These are phyloP conservation scores for Sitta carolinensis DNA, from an alignment of 2,797 vertebrate species.

Conservation along the genomic window DNA sequence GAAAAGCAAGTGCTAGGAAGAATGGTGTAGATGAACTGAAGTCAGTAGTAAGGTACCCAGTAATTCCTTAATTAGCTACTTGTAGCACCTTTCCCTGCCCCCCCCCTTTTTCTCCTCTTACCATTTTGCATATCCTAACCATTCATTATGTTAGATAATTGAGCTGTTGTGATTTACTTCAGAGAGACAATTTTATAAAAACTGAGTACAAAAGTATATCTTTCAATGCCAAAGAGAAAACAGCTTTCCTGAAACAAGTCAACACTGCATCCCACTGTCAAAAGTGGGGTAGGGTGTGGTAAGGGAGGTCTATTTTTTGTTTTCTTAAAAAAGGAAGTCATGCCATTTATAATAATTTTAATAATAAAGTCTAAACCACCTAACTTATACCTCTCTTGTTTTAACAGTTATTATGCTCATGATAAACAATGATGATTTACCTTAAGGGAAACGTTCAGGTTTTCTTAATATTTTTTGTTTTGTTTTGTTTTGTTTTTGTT, in stretches of 20 bases:
- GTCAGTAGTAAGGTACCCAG: background rate
- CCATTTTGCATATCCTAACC: background rate
- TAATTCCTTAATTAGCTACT: background rate
- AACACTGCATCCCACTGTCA: background rate
- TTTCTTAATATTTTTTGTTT: conserved; percentile 6
- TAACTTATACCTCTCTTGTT: background rate
- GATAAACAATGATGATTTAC: background rate
- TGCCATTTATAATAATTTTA: background rate
- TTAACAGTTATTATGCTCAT: background rate
- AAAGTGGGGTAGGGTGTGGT: background rate
- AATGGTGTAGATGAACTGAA: background rate
- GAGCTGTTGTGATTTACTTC: background rate
- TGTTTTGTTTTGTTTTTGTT: background rate
- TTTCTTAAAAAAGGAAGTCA: background rate
- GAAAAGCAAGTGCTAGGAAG: background rate
- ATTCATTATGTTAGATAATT: background rate
- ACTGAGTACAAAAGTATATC: background rate
- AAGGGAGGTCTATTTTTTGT: background rate
- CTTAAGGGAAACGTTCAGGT: background rate
- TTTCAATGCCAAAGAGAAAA: background rate
- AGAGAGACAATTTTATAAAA: background rate
- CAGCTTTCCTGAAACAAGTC: background rate
- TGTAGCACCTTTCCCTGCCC: background rate
- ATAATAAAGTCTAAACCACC: background rate
- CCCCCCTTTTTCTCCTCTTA: background rate